Evolutionary conservation across 2,888 invertebrate species (phyloP), one percentile per base, ranked within the genome.

Genomic region (Argyra leucocephala): DNA sequence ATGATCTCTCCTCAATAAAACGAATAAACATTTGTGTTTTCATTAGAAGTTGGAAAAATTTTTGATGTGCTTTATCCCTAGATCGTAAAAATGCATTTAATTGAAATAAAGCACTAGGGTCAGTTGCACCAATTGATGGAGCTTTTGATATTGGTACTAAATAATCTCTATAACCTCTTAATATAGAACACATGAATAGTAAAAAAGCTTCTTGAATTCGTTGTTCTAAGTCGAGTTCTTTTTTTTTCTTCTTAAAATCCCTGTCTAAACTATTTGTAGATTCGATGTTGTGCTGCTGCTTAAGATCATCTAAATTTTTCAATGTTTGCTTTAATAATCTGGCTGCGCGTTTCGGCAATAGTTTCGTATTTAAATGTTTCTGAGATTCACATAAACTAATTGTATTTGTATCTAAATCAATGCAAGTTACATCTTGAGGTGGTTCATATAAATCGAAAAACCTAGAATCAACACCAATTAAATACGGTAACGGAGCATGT

Each of bases 361-460:
- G 75, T 81, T 94, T 94, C 2, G 86, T 81, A 65, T 85, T 88
- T 73, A 95, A 83, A 76, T 89, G 86, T 71, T 88, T 86, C 76
- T 93, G 95, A 66, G 93, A 88, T 75, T 96, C 96, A 75, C 94
- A 92, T 69, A 93, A 87, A 68, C 93, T 94, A 69, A 99, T 94
- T 73, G 93, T 94, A 76, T 95, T 95, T 0, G 99, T 99, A 76
- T 99, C 99, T 75, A 99, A 84, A 83, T 99, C 98, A 63, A 99
- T 91, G 80, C 97, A 99, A 63, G 93, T 96, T 10, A 99, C 97
- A 81, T 99, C 98, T 21, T 88, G 83, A 31, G 99, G 99, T 31
- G 96, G 97, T 76, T 96, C 95, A 76, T 94, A 96, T 48, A 97
- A 82, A 80, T 99, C 98, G 78, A 99, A 99, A 82, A 96, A 97